Evolutionary conservation across 2,888 invertebrate species (phyloP), one percentile per base, ranked within the genome.

Genomic region (Machimus rusticus): DNA sequence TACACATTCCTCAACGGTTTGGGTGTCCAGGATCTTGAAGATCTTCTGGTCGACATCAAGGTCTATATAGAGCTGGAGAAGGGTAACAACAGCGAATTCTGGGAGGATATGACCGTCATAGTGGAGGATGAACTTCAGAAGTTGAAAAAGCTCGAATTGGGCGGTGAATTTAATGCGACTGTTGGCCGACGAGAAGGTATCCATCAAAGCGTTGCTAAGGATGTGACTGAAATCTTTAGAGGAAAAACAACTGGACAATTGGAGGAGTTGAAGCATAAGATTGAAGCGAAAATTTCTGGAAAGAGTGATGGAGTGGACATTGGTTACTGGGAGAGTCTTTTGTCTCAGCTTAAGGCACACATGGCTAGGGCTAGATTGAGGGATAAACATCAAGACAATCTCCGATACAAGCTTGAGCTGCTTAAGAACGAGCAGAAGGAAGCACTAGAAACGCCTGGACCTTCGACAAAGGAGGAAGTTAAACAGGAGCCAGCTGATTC

Each of bases 291-390:
- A 93, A 96, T 99, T 88, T 94, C 94, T 90, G 96, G 96, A 0
- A 95, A 96, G 89, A 95, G 95, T 76, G 98, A 97, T 93, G 98
- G 98, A 19, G 96, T 99, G 77, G 99, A 99, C 93, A 96, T 99
- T 89, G 98, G 98, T 77, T 99, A 99, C 93, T 99, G 99, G 99
- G 99, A 99, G 93, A 97, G 98, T 79, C 93, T 99, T 89, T 94
- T 99, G 51, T 97, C 97, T n/a, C 98, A 99, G 92, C 94, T 99
- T 12, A 98, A 98, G 94, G 99, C 98, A 6, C 98, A 98, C 92
- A 98, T 98, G 96, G 97, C 99, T 0, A 95, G 98, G 90, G 98
- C 98, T 0, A 94, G 99, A 46, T 94, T 99, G 14, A 94, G 98
- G 86, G 99, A 99, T 93, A 94, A 97, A 0, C 99, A 99, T 93